Evolutionary conservation across 1,140 invertebrate species (phyloP).

Genomic region (Oreohelix idahoensis): DNA sequence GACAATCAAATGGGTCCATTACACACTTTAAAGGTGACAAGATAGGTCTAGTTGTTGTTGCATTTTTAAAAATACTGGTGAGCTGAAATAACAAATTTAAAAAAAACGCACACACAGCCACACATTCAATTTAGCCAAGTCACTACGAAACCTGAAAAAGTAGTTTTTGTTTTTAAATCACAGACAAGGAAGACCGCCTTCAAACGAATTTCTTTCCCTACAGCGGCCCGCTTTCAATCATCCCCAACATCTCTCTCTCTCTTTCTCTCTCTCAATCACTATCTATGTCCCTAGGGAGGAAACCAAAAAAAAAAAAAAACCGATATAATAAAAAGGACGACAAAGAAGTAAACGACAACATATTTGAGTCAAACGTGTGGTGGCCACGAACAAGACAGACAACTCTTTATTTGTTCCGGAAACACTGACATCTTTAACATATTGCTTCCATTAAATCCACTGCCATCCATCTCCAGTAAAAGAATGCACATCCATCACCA

Average conservation of each 20-base stretch:
- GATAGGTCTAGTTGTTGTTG: too few relatives aligned
- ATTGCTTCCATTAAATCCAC: not conserved
- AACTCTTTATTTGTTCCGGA: not conserved
- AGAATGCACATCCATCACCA: not conserved
- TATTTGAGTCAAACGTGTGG: not conserved
- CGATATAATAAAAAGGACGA: not conserved
- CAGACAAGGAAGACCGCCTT: too few relatives aligned
- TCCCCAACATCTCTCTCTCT: not conserved
- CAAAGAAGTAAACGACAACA: not conserved
- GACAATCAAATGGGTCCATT: too few relatives aligned
- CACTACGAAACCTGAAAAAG: too few relatives aligned
- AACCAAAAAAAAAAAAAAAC: not conserved
- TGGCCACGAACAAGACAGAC: not conserved
- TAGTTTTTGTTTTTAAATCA: too few relatives aligned
- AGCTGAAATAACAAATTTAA: too few relatives aligned
- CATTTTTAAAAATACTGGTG: too few relatives aligned
- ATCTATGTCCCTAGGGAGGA: not conserved
- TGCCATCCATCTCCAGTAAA: not conserved
- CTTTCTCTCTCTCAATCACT: constrained; percentile 1
- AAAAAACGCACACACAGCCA: too few relatives aligned
- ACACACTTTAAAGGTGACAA: too few relatives aligned
- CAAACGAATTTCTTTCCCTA: too few relatives aligned
- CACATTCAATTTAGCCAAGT: too few relatives aligned
- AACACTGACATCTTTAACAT: not conserved
- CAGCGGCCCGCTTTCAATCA: not conserved